These are phyloP conservation scores for Cinclus cinclus DNA, from an alignment of 2,113 vertebrate genomes.

Conservation along the genomic window DNA sequence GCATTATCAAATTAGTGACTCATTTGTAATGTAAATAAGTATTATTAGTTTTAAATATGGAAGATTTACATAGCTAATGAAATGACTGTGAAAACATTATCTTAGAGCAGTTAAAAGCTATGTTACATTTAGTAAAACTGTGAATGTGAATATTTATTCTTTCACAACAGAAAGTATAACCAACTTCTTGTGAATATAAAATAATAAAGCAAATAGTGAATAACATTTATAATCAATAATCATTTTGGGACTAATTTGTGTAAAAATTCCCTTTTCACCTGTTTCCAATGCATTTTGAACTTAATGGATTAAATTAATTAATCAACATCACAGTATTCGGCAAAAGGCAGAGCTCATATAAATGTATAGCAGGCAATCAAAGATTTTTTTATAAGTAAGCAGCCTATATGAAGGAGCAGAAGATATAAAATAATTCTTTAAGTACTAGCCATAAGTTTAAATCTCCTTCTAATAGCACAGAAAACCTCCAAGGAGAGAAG, in stretches of 20 bases:
- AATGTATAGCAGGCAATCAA: background rate
- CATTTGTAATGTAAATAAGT: conserved; percentile 42
- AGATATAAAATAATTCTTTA: background rate
- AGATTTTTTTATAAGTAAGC: background rate
- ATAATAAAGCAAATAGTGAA: conserved; percentile 6
- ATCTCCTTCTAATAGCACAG: background rate
- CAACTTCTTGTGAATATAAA: background rate
- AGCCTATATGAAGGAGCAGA: background rate
- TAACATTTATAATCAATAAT: background rate
- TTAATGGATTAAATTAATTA: background rate
- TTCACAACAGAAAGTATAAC: conserved; percentile 29
- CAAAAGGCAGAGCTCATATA: background rate
- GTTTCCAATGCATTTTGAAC: background rate
- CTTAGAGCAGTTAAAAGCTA: background rate
- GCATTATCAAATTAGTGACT: conserved; percentile 21
- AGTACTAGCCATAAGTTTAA: background rate
- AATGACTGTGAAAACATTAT: conserved; percentile 21
- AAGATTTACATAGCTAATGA: conserved; percentile 40
- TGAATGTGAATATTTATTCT: conserved; percentile 54
- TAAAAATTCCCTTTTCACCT: background rate
- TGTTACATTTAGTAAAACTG: conserved; percentile 4
- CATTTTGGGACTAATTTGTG: background rate
- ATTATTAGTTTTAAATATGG: conserved; percentile 22
- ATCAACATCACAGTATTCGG: background rate
- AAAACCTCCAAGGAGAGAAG: background rate